A percentile compares a stretch with the other conserved stretches of the same genome.
These are phyloP conservation scores for Channa maculata DNA, from an alignment of 2,113 vertebrate genomes.

Conservation along the genomic window DNA sequence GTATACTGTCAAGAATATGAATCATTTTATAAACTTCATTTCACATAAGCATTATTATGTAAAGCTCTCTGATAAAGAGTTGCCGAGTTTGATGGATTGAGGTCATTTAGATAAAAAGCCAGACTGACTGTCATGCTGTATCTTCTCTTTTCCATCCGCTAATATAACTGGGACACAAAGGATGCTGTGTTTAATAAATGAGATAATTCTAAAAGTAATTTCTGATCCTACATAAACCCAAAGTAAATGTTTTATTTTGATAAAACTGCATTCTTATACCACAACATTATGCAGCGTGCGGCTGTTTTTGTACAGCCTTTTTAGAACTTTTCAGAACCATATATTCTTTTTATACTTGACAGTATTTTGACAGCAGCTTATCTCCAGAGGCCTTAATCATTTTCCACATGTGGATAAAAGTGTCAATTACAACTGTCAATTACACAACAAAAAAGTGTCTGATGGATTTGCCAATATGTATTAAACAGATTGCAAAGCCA, in stretches of 20 bases:
- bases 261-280: background rate
- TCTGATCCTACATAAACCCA: background rate
- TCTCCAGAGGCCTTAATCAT: constrained; percentile 15
- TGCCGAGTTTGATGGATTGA: constrained; percentile 52
- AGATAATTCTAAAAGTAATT: constrained; percentile 23
- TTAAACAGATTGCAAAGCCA: constrained; percentile 45
- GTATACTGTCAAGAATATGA: constrained; percentile 34
- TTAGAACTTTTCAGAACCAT: background rate
- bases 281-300: background rate
- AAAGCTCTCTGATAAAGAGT: constrained; percentile 40
- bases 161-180: constrained; percentile 24
- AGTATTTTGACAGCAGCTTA: background rate
- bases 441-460: constrained; percentile 31
- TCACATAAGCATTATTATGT: constrained; percentile 29
- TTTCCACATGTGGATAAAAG: constrained; percentile 22
- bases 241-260: constrained; percentile 6
- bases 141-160: constrained; percentile 25
- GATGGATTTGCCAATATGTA: constrained; percentile 51
- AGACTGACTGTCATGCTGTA: constrained; percentile 20
- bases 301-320: background rate
- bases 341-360: constrained; percentile 2
- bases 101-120: constrained; percentile 51
- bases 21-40: constrained; percentile 20
- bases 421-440: constrained; percentile 33
- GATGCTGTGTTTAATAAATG: constrained; percentile 21